Percentiles rank a stretch among this genome's conserved stretches.
Evolutionary conservation across 2,888 invertebrate species (phyloP).

Genomic region (Danaus chrysippus): DNA sequence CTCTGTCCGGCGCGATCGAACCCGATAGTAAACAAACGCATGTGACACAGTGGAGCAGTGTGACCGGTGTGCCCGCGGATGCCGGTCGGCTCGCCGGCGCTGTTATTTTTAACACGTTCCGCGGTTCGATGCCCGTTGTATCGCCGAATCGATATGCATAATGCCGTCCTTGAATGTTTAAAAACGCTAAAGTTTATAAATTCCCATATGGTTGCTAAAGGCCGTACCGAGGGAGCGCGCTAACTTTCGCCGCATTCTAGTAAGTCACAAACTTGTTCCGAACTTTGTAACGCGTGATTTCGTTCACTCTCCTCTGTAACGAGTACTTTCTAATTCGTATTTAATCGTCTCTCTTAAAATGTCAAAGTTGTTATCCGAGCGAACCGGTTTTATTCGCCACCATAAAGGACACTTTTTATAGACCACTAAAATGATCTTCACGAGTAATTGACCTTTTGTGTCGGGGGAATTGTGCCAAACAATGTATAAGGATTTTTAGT

Average conservation of each 20-base stretch:
- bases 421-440: slow-evolving; percentile 51
- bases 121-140: slow-evolving; percentile 76
- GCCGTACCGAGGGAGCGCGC: slow-evolving; percentile 44
- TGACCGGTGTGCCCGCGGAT: slow-evolving; percentile 74
- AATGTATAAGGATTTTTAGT: slow-evolving; percentile 4
- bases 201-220: slow-evolving; percentile 46
- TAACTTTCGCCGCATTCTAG: slow-evolving; percentile 44
- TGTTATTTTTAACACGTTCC: slow-evolving; percentile 77
- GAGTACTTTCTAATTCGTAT: slow-evolving; percentile 53
- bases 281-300: slow-evolving; percentile 41
- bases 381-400: slow-evolving; percentile 48
- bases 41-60: slow-evolving; percentile 68
- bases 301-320: slow-evolving; percentile 41
- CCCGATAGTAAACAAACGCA: slow-evolving; percentile 77
- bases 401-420: slow-evolving; percentile 57
- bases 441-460: slow-evolving; percentile 58
- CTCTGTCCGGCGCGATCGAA: slow-evolving; percentile 48
- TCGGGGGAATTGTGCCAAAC: slow-evolving; percentile 16
- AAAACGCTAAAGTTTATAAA: slow-evolving; percentile 53
- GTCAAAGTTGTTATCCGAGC: slow-evolving; percentile 38
- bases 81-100: slow-evolving; percentile 66
- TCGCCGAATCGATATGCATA: slow-evolving; percentile 75
- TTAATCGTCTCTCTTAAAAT: slow-evolving; percentile 45
- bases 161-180: slow-evolving; percentile 64
- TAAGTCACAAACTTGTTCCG: slow-evolving; percentile 64